Base-by-base conservation (phyloP, 92 coral and sea anemone species). In the Phymanthus crucifer region DNA sequence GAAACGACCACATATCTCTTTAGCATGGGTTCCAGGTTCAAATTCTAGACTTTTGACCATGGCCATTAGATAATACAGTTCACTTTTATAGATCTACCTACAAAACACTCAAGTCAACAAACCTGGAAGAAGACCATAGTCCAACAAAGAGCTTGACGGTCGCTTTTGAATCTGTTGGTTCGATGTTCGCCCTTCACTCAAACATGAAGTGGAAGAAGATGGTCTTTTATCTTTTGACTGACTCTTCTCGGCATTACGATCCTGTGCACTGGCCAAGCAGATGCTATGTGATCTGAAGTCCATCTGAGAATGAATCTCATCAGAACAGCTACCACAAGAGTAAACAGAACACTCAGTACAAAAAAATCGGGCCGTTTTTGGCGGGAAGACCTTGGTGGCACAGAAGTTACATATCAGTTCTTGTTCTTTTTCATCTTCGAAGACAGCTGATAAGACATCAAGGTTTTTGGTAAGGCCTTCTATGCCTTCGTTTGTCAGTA, bases 241-340 rank as follows among this genome's bases (percentile, higher is more conserved):
- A 45, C 66, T 70, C 40, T 54, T 73, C 19, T 77, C 89, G 14
- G 71, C 37, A 18, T 73, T 64, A 33, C 46, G 77, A 68, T 75
- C 80, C 27, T 75, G 70, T 14, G 88, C 75, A 76, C 88, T 93
- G 9, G 98, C 99, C 29, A 90, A 83, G 66, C 90, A 75, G 64
- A 96, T 78, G 73, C 75, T 91, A 73, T 96, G 99, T 47, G 90
- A 76, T 73, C 94, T 85, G 76, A 93, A 96, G 76, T 96, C 98
- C 72, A 96, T 29, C 64, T 91, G 97, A 6, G 95, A 91, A 71
- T 96, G 99, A 73, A 96, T 96, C 66, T 88, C 91, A 71, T 96
- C 99, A 13, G 94, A 96, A 40, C 99, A 96, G 56, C 87, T 79
- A 9, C 99, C 99, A 67, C 99, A 96, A 4, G 90, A 83, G 24